Base-by-base conservation (phyloP, 1,140 invertebrate species). In the Cotesia glomerata region DNA sequence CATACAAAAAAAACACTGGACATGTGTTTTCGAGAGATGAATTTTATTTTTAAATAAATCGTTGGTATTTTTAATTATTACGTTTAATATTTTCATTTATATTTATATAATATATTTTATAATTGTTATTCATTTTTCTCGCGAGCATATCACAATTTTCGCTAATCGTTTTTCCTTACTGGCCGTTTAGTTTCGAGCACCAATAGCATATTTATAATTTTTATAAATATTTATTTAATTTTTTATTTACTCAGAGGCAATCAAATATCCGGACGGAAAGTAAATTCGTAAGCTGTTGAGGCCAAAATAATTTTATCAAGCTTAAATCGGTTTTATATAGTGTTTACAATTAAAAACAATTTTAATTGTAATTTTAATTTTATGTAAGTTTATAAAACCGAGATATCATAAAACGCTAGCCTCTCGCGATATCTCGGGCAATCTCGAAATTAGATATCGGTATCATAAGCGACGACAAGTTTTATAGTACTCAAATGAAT, bases 131-230 rank as follows among this genome's bases (percentile, higher is more conserved):
- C 78, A 8, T n/a, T 80, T 78, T 79, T 77, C 79, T 82, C 80
- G 76, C 81, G 79, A 69, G 59, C 65, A 78, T 84, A 85, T 85
- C 84, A 85, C 84, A 85, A 81, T 82, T 82, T 85, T 81, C 79
- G 76, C 79, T 78, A 79, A 75, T 72, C 71, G 73, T 39, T 52
- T 39, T 54, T n/a, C 54, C 34, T 52, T 26, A 34, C 45, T 65
- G 34, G 39, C 51, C 39, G 39, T 45, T 7, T 45, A 45, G 39
- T 45, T 52, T 69, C 8, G 56, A 71, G 71, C 54, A 68, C 58
- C 64, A 26, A 68, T 70, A 36, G 35, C 13, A 26, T 63, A 39
- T 14, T 36, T 63, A 13, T 61, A 26, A 16, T 13, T 61, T 11
- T 9, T 13, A 18, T 8, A 26, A 9, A 26, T 18, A 61, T 26